Base-by-base conservation (phyloP, 2,888 invertebrate species). In the Tromatobia lineatoria region DNA sequence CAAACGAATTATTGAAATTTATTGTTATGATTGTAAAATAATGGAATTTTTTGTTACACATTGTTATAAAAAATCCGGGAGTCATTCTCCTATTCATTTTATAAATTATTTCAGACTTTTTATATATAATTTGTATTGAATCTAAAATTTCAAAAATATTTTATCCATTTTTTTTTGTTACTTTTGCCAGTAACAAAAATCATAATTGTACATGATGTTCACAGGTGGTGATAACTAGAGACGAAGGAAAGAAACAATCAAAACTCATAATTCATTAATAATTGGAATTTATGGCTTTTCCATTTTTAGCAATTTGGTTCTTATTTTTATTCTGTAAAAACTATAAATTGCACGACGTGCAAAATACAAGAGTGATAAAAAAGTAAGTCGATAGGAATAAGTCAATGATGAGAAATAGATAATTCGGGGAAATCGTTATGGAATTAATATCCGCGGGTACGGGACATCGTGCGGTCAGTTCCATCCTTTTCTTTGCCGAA, bases 401-500 rank as follows among this genome's bases (percentile, higher is more conserved):
- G 8, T 66, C 42, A n/a, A 76, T 42, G 66, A 25, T 23, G 11
- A 23, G 47, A 34, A 74, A 59, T 23, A 10, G 23, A 38, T 34
- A 10, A 50, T 47, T 34, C 23, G 38, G 34, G 15, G 52, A 52
- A 34, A 3, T 25, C 10, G 18, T 38, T 38, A 38, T 15, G 8
- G 20, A 70, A 38, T 50, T 23, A 38, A 61, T 50, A 20, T 50
- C 50, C 61, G 7, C 59, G 59, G 7, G 23, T 34, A 54, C 20
- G 38, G 34, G 70, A 38, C 2, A 52, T 29, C 2, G 29, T 15
- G 10, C 29, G 42, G n/a, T 70, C 29, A 38, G 67, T 67, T 6
- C 42, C 66, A 20, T 87, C 80, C 61, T 85, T 47, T 77, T 88
- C 83, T 54, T 82, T 87, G 10, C 83, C 74, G 42, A 89, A 88